These are phyloP conservation scores for Crambe crambe DNA, from an alignment of 37 sponge, comb jelly and placozoan genomes.

Conservation along the genomic window DNA sequence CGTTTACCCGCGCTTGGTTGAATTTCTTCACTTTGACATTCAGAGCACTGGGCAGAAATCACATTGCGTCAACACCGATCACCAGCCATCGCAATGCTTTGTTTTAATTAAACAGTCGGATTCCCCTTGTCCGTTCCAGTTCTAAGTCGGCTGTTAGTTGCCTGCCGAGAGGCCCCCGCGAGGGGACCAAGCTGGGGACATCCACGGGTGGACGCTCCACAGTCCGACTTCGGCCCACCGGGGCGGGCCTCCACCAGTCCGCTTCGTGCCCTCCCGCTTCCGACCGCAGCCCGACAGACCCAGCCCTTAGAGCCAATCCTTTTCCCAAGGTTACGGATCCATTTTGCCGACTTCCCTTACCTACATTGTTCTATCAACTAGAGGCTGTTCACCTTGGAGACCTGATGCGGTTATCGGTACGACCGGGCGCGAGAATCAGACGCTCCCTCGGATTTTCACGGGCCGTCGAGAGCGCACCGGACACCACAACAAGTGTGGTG, in stretches of 20 bases:
- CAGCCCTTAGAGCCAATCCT: constrained; percentile 76
- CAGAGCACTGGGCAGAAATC: constrained; percentile 95
- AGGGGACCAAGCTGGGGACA: constrained; percentile 47
- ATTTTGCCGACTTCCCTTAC: constrained; percentile 72
- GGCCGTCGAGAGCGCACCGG: constrained; percentile 73
- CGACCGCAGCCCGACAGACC: constrained; percentile 82
- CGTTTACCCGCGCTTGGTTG: constrained; percentile 95
- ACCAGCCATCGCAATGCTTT: constrained; percentile 92
- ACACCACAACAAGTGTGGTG: constrained; percentile 67
- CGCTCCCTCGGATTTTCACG: constrained; percentile 75
- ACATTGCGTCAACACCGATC: constrained; percentile 89
- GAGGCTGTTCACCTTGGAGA: constrained; percentile 78
- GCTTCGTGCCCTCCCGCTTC: constrained; percentile 54
- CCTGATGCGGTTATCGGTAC: constrained; percentile 73
- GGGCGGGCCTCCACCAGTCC: constrained; percentile 50
- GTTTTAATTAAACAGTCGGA: constrained; percentile 94
- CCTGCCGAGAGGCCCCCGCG: constrained; percentile 61
- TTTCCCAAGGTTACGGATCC: constrained; percentile 70
- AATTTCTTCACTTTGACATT: constrained; percentile 95
- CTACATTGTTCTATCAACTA: constrained; percentile 70
- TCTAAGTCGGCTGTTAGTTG: constrained; percentile 85
- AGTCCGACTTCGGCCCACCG: constrained; percentile 46
- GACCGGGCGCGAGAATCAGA: constrained; percentile 61
- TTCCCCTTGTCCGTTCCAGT: constrained; percentile 91
- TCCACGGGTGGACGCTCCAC: constrained; percentile 43